Evolutionary conservation across 92 coral and sea anemone genomes (phyloP), one percentile per base, ranked within the genome.

Genomic region (Diadumene lineata): DNA sequence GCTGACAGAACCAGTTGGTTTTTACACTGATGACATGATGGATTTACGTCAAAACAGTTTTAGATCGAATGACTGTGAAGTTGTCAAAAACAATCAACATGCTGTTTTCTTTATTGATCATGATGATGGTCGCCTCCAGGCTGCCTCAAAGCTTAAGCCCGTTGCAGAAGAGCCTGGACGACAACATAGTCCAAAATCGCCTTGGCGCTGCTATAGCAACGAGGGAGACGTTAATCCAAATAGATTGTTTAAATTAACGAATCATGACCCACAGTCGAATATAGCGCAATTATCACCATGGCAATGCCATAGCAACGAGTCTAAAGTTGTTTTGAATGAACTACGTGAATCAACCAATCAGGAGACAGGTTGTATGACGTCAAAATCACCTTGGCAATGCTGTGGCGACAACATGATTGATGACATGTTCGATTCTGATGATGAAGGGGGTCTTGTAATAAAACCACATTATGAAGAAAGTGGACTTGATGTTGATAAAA

Each of bases 301-400:
- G 66, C 65, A 56, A 50, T 55, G 11, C 77, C 25, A 56, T 72
- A 38, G 58, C 58, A 53, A 53, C 58, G 58, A 53, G 18, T 53
- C 58, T 4, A 13, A 21, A 38, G 48, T 38, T 53, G 21, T 23
- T 13, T 9, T 53, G 58, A 21, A 21, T 13, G 24, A 53, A 53
- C 19, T 53, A 53, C 58, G 10, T 53, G 58, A 53, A 13, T 53
- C 58, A 21, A 3, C 58, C 18, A 3, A 53, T 53, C 58, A 53
- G 58, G 58, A 53, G 18, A 15, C 24, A 13, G 58, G 21, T 53
- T 15, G 24, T 16, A 21, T 53, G 68, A 56, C 77, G 66, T 30
- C 43, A 43, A 34, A 56, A 56, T 72, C 77, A 72, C 77, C 57
- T 56, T 72, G 77, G 77, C 65, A 56, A 55, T 72, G 23, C 77